Evolutionary conservation across 2,797 vertebrate species (phyloP).

Genomic region (Dermochelys coriacea): DNA sequence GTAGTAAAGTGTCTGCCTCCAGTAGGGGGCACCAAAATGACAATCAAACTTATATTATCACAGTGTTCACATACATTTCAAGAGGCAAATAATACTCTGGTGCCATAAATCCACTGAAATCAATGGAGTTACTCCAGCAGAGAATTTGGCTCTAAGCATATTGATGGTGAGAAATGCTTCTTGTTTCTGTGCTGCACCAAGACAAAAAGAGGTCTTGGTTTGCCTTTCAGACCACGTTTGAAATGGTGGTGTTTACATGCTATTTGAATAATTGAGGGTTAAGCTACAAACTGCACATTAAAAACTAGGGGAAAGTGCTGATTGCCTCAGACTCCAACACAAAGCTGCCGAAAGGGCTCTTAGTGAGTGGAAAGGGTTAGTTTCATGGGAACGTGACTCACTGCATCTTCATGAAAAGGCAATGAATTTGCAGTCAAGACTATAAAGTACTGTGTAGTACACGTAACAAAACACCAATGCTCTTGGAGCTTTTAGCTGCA

Average conservation of each 20-base stretch:
- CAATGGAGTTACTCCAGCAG: not conserved
- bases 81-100: not conserved
- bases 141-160: not conserved
- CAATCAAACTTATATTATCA: fast-evolving
- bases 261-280: fast-evolving
- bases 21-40: fast-evolving
- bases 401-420: not conserved
- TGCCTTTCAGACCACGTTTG: fast-evolving
- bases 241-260: fast-evolving
- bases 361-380: fast-evolving
- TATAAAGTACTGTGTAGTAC: not conserved
- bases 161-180: not conserved
- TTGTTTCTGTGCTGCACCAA: not conserved
- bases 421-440: not conserved
- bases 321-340: not conserved
- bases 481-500: not conserved
- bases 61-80: not conserved
- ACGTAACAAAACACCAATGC: not conserved
- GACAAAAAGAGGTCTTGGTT: not conserved
- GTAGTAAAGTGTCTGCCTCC: not conserved
- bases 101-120: not conserved
- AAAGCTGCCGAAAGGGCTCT: not conserved
- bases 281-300: not conserved
- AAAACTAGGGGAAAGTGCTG: not conserved
- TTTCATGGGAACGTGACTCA: not conserved